A percentile compares a stretch with the other conserved stretches of the same genome.
Evolutionary conservation across 2,797 vertebrate species (phyloP).

Genomic region (Alosa sapidissima): DNA sequence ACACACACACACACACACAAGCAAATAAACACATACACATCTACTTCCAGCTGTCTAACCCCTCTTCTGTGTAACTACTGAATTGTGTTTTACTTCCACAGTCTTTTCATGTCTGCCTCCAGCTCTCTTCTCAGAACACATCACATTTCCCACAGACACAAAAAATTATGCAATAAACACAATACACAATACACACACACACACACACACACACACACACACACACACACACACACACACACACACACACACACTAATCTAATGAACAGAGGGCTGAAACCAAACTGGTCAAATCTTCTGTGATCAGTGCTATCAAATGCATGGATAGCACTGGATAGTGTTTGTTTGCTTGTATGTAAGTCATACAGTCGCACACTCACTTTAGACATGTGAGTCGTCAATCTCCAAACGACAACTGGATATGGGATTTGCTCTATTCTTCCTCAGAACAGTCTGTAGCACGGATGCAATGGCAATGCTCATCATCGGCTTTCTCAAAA

Average conservation of each 20-base stretch:
- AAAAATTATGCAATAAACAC: neutral
- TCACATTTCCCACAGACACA: neutral
- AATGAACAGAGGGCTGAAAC: neutral
- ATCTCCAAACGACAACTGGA: neutral
- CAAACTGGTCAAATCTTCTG: neutral
- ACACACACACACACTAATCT: neutral
- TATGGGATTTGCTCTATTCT: neutral
- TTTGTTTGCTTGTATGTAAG: neutral
- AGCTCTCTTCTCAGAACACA: neutral
- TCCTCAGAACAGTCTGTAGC: neutral
- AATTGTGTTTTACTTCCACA: neutral
- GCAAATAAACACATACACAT: neutral
- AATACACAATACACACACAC: neutral
- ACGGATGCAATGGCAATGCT: neutral
- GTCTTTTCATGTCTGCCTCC: neutral
- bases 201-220: neutral
- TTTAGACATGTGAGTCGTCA: neutral
- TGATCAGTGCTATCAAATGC: neutral
- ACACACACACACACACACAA: slow-evolving; percentile 5
- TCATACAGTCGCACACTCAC: too few species aligned
- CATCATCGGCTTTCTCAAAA: neutral
- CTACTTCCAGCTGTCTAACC: neutral
- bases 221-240: neutral
- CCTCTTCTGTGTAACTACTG: neutral
- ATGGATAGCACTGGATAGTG: too few species aligned